Base-by-base conservation (phyloP, 2,797 vertebrate genomes). In the Macrochelys suwanniensis region DNA sequence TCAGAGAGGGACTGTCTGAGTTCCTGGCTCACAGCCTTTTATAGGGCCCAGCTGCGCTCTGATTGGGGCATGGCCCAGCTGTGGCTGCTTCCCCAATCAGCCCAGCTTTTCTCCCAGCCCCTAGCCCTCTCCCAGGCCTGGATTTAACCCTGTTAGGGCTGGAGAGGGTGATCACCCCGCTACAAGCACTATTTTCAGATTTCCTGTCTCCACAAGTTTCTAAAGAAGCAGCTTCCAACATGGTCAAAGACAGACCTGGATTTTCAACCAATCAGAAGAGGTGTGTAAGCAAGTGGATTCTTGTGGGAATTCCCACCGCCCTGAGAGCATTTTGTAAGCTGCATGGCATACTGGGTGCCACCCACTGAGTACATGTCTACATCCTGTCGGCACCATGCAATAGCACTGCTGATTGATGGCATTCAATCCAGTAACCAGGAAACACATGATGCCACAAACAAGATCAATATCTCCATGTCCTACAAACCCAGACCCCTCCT, bases 261-360 rank as follows among this genome's bases (percentile, higher is more conserved):
- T 80, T 49, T 65, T 21, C 59, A 88, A 51, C 6, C n/a, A 1
- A 1, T 21, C 37, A 51, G 9, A 16, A 50, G 37, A 50, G 17
- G n/a, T 23, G 49, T 26, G 37, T 51, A 68, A 56, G 23, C 3
- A 23, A 2, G 0, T 0, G 7, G 54, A 6, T 2, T 9, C 28
- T 0, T 4, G 53, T 49, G 90, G 0, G 0, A 0, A 0, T 17
- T 49, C 51, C 47, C 31, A 28, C 71, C 15, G 51, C 94, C 90
- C 54, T 23, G 83, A 17, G 10, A n/a, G 87, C 42, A 0, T 25
- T 80, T 31, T 68, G 5, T 57, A 56, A 26, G 89, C 94, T 93
- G 89, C 53, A 23, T 90, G 47, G 31, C 0, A 0, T 4, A 49
- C 3, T 80, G 87, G 57, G 77, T 78, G 47, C 49, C 2, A 0